Percentiles rank a stretch among this genome's conserved stretches.
Conservation (phyloP, 2,113 vertebrate genomes). For the Orthonyx spaldingii region DNA sequence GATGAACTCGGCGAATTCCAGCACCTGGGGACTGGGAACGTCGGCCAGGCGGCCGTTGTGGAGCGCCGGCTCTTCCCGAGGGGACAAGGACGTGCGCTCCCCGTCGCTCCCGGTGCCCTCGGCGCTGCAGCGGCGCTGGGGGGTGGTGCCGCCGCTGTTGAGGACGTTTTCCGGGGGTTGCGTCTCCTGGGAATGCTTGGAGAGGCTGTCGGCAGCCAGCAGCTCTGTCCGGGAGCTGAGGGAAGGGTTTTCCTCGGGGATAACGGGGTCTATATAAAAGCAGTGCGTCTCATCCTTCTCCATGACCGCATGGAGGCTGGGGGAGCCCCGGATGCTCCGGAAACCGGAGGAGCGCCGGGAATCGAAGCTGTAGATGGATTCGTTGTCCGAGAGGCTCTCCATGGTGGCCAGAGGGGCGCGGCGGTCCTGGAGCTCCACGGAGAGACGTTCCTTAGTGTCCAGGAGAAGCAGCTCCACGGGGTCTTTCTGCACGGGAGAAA, state of each 20-base stretch:
- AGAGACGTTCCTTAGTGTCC: conserved; percentile 88
- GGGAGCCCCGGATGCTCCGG: conserved; percentile 88
- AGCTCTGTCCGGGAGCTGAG: conserved; percentile 96
- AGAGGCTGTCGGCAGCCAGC: conserved; percentile 88
- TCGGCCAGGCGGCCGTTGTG: conserved; percentile 85
- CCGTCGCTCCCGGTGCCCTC: conserved; percentile 43
- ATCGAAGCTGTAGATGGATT: conserved; percentile 95
- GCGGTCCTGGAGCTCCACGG: conserved; percentile 87
- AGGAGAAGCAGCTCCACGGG: conserved; percentile 91
- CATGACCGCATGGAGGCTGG: conserved; percentile 89
- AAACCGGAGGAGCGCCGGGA: conserved; percentile 93
- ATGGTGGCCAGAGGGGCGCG: conserved; percentile 94
- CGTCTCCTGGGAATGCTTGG: conserved; percentile 82
- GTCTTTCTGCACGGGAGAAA: conserved; percentile 71
- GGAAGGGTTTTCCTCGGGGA: conserved; percentile 96
- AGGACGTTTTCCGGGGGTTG: conserved; percentile 68
- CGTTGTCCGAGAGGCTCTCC: conserved; percentile 96
- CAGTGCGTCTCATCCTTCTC: conserved; percentile 79
- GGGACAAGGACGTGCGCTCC: conserved; percentile 47
- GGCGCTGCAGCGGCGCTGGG: conserved; percentile 65
- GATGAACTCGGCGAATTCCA: conserved; percentile 97
- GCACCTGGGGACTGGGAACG: conserved; percentile 90
- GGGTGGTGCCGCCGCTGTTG: conserved; percentile 72
- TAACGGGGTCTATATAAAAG: conserved; percentile 90
- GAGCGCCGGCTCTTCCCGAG: conserved; percentile 65